Percentiles rank a stretch among this genome's conserved stretches.
Conservation (phyloP, 2,113 vertebrate species). For the Hassar affinis region DNA sequence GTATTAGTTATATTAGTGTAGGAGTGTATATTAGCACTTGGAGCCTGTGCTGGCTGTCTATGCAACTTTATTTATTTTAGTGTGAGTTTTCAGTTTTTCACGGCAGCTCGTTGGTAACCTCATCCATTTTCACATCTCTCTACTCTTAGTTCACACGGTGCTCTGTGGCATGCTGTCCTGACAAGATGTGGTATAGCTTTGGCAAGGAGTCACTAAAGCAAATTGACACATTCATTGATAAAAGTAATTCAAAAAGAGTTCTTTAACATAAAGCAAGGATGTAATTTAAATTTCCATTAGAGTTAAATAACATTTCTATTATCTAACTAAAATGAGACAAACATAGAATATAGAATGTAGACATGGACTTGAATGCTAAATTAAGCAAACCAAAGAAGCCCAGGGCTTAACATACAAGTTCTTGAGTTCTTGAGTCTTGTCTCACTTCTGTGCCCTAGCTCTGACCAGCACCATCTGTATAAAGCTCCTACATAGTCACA, state of each 20-base stretch:
- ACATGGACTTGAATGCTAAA: not conserved
- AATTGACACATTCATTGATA: not conserved
- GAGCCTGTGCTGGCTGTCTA: conserved; percentile 8
- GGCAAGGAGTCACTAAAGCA: not conserved
- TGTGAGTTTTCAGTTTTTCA: not conserved
- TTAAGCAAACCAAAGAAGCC: not conserved
- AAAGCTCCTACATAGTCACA: conserved; percentile 1
- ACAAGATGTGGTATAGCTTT: not conserved
- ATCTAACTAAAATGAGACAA: not conserved
- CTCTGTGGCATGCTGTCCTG: not conserved
- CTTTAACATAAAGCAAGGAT: not conserved
- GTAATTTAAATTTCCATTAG: not conserved
- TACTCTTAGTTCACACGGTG: not conserved
- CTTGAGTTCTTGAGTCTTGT: conserved; percentile 2
- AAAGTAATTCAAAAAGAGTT: not conserved
- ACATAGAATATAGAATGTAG: not conserved
- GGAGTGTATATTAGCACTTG: conserved; percentile 22
- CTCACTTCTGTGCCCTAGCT: not conserved
- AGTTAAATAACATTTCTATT: too few relatives aligned
- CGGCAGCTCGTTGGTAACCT: not conserved
- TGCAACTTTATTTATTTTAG: conserved; percentile 23
- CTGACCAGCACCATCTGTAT: conserved; percentile 20
- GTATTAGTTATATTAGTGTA: too few relatives aligned
- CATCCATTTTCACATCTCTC: not conserved
- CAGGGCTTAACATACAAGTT: not conserved